Conservation (phyloP, 2,797 vertebrate genomes). For the Lates japonicus region DNA sequence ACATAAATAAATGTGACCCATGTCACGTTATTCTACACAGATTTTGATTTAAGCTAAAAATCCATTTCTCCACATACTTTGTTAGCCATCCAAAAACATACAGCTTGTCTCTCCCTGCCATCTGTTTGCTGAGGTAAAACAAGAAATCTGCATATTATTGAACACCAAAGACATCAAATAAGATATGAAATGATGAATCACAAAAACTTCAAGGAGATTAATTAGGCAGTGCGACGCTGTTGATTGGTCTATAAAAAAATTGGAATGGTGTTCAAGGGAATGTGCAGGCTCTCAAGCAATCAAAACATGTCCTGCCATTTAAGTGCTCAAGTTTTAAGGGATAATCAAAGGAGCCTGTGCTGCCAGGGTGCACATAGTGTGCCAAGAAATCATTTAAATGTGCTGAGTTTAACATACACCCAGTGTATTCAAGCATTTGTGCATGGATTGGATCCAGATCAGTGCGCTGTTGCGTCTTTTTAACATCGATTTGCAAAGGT, state of each 20-base stretch:
- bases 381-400: conserved; percentile 67
- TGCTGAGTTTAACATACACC: conserved; percentile 48
- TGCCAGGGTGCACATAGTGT: conserved; percentile 25
- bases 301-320: conserved; percentile 75
- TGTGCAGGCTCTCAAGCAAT: conserved; percentile 70
- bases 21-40: conserved; percentile 15
- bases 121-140: conserved; percentile 69
- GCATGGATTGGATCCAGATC: conserved; percentile 48
- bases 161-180: conserved; percentile 70
- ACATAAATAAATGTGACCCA: conserved; percentile 16
- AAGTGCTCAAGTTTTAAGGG: conserved; percentile 73
- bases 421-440: conserved; percentile 32
- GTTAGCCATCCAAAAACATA: conserved; percentile 47
- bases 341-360: conserved; percentile 70
- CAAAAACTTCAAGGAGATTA: conserved; percentile 74
- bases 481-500: conserved; percentile 25
- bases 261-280: conserved; percentile 65
- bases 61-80: conserved; percentile 36
- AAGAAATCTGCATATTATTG: conserved; percentile 70
- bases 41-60: conserved; percentile 36
- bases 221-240: conserved; percentile 63
- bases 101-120: conserved; percentile 53
- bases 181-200: conserved; percentile 68
- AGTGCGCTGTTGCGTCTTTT: conserved; percentile 34
- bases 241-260: conserved; percentile 76